These are phyloP conservation scores for Camponotus floridanus DNA, from an alignment of 1,140 invertebrate species.

Conservation along the genomic window DNA sequence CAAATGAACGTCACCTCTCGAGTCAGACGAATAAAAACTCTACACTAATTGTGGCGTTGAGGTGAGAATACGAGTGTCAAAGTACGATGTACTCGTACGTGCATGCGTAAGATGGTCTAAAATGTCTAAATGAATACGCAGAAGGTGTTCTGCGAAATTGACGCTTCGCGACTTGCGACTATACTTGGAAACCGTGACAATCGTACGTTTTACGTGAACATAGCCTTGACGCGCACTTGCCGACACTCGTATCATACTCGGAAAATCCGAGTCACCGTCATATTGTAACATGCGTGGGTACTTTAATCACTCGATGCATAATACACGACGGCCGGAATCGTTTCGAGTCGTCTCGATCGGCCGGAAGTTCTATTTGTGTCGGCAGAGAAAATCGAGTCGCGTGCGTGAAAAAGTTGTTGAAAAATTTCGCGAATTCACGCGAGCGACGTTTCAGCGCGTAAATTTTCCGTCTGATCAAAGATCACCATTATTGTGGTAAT, in stretches of 20 bases:
- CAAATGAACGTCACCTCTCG: background rate
- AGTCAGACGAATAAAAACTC: background rate
- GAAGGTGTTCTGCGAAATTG: slow-evolving; percentile 51
- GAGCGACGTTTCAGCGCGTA: background rate
- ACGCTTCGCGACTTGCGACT: background rate
- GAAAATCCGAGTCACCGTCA: slow-evolving; percentile 53
- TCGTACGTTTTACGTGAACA: slow-evolving; percentile 17
- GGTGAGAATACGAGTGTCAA: background rate
- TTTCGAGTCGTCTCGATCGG: background rate
- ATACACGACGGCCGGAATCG: too few species aligned
- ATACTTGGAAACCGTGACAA: slow-evolving; percentile 1
- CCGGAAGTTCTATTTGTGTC: background rate
- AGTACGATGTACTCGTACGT: background rate
- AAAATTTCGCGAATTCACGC: background rate
- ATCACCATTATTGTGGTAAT: slow-evolving; percentile 20
- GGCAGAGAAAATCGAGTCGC: slow-evolving; percentile 20
- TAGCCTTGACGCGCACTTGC: slow-evolving; percentile 9
- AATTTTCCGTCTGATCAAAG: slow-evolving; percentile 26
- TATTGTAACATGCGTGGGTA: slow-evolving; percentile 17
- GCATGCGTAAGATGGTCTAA: background rate
- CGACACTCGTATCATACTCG: slow-evolving; percentile 45
- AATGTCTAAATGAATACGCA: background rate
- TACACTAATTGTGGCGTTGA: background rate
- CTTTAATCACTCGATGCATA: slow-evolving; percentile 2
- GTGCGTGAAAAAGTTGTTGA: background rate